These are phyloP conservation scores for Hanleya hanleyi DNA, from an alignment of 2,888 invertebrate species.

Conservation along the genomic window DNA sequence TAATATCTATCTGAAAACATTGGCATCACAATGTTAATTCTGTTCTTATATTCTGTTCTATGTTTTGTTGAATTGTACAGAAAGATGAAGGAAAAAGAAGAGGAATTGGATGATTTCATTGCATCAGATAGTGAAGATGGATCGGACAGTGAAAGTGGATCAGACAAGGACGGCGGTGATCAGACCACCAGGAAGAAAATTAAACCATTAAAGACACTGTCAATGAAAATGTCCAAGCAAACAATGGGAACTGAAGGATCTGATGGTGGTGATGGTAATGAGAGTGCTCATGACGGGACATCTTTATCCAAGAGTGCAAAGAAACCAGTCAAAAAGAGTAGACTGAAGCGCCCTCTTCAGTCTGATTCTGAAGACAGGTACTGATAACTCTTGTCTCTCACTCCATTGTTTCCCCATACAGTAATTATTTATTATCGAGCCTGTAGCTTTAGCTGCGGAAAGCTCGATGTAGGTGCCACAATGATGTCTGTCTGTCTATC, in stretches of 20 bases:
- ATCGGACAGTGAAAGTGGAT: neutral
- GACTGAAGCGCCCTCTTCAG: neutral
- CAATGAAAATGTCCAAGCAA: neutral
- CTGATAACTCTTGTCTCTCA: no score
- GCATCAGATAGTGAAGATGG: neutral
- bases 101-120: neutral
- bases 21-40: no score
- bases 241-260: constrained; percentile 25
- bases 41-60: no score
- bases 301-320: neutral
- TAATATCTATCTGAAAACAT: no score
- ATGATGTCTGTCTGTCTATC: no score
- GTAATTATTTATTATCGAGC: no score
- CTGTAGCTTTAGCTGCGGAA: no score
- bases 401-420: no score
- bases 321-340: neutral
- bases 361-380: neutral
- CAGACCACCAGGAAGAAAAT: neutral
- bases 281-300: neutral
- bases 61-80: no score
- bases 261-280: constrained; percentile 10
- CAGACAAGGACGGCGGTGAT: constrained; percentile 6
- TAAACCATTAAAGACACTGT: neutral
- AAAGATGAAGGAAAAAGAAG: constrained; percentile 9
- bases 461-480: no score